Percentiles rank a stretch among this genome's conserved stretches.
phyloP scores from a whole-genome alignment of 2,113 vertebrate genomes.

The Perca fluviatilis region DNA sequence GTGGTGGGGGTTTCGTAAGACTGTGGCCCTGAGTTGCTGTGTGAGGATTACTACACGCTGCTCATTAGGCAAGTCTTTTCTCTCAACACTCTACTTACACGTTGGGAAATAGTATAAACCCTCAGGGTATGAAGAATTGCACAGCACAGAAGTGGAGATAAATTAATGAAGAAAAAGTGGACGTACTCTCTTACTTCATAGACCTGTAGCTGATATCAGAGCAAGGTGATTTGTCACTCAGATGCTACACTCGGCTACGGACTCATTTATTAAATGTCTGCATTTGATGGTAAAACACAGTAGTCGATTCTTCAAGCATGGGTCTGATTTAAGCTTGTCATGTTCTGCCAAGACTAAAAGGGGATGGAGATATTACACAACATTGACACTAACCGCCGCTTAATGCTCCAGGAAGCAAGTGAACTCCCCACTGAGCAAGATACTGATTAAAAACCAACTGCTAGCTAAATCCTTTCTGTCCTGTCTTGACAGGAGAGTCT shows the following conservation, averaged over 20 bases:
- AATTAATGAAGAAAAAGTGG: background rate
- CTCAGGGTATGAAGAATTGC: background rate
- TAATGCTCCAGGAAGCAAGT: background rate
- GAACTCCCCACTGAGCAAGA: background rate
- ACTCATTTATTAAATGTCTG: background rate
- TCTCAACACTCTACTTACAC: constrained; percentile 11
- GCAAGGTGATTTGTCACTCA: background rate
- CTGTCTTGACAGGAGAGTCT: constrained; percentile 85
- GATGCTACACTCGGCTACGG: background rate
- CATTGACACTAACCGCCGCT: background rate
- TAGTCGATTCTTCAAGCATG: background rate
- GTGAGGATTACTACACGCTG: constrained; percentile 56
- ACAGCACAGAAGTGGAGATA: background rate
- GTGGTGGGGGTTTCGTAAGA: constrained; percentile 44
- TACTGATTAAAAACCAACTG: background rate
- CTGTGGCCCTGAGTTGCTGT: constrained; percentile 44
- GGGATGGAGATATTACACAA: background rate
- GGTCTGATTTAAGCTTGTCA: background rate
- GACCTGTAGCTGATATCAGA: background rate
- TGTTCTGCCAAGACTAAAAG: background rate
- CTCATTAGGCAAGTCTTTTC: constrained; percentile 45
- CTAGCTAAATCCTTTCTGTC: background rate
- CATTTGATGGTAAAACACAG: no score
- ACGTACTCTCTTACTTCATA: background rate
- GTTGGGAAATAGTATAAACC: constrained; percentile 9